phyloP scores from a whole-genome alignment of 2,113 vertebrate species.

The Pica pica region DNA sequence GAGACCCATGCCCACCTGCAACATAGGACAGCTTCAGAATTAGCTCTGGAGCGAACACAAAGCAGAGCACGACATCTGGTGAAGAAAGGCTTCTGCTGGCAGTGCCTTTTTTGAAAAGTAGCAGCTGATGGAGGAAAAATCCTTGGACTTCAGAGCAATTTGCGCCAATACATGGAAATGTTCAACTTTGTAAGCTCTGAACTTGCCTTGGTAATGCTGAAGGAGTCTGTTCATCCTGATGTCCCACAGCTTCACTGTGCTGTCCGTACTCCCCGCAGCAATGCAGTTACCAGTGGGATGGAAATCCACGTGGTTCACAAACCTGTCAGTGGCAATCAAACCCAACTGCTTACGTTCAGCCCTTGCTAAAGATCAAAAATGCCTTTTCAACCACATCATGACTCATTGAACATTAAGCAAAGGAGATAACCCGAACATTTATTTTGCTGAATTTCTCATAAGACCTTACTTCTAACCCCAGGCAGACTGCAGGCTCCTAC shows the following conservation, averaged over 20 bases:
- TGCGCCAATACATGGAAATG: rapidly evolving
- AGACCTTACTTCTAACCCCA: background rate
- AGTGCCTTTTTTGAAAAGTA: background rate
- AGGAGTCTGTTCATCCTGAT: conserved; percentile 89
- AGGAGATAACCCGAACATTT: background rate
- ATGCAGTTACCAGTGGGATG: conserved; percentile 91
- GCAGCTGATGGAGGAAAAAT: background rate
- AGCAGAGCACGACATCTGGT: background rate
- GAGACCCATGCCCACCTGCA: background rate
- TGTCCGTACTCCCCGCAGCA: conserved; percentile 86
- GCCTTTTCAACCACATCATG: background rate
- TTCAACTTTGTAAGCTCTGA: background rate
- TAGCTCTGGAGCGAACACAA: background rate
- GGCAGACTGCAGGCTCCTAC: background rate
- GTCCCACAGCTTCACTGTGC: conserved; percentile 94
- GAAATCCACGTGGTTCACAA: conserved; percentile 88
- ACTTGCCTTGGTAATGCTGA: conserved; percentile 91
- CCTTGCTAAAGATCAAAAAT: background rate
- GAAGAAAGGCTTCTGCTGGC: background rate
- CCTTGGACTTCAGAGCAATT: background rate
- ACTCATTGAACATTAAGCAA: background rate
- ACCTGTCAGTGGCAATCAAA: conserved; percentile 68
- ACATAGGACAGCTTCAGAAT: rapidly evolving
- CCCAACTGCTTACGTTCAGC: background rate
- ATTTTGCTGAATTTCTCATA: background rate